Evolutionary conservation across 2,113 vertebrate species (phyloP).

Genomic region (Cyanoramphus novaezelandiae): DNA sequence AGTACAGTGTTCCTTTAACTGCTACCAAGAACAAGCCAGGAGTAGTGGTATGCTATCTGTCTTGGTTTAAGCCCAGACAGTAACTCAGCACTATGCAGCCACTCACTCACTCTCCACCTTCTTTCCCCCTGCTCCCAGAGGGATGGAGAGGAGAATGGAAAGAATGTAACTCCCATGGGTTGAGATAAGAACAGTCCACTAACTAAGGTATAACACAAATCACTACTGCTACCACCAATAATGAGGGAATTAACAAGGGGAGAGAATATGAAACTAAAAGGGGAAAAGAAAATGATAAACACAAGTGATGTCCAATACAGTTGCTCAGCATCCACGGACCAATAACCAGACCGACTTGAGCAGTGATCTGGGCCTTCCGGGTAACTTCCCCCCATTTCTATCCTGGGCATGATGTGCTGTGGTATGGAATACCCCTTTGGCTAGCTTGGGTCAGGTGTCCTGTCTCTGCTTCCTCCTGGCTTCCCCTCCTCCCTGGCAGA

Average conservation of each 20-base stretch:
- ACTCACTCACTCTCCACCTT: neutral
- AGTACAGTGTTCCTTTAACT: neutral
- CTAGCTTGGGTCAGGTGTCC: neutral
- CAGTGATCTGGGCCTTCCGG: neutral
- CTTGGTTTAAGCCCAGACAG: neutral
- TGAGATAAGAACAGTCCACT: neutral
- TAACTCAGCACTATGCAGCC: neutral
- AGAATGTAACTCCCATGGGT: neutral
- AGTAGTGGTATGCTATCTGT: neutral
- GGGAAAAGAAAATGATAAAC: neutral
- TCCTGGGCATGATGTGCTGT: neutral
- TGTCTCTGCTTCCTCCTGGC: neutral
- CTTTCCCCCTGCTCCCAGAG: neutral
- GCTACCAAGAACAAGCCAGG: neutral
- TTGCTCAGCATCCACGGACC: neutral
- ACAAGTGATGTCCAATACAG: neutral
- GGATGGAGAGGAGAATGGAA: neutral
- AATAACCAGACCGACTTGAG: neutral
- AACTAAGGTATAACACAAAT: neutral
- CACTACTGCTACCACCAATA: neutral
- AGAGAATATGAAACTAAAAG: neutral
- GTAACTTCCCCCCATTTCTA: neutral
- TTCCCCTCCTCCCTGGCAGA: neutral
- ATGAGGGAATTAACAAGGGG: neutral
- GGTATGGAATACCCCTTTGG: neutral